phyloP scores from a whole-genome alignment of 2,888 invertebrate genomes.

The Agonum fuliginosum region DNA sequence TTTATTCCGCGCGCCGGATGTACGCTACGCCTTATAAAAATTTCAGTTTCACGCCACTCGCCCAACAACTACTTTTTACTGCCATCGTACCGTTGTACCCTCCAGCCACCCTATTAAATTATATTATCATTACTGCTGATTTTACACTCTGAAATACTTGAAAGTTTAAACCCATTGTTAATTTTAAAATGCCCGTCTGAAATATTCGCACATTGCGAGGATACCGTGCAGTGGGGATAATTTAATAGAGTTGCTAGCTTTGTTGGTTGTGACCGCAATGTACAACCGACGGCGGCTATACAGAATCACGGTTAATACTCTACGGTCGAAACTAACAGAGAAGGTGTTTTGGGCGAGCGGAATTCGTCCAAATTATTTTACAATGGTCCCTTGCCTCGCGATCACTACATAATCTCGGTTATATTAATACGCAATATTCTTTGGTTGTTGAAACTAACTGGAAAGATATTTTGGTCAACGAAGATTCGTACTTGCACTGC shows the following conservation, averaged over 20 bases:
- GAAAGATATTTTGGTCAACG: too few relatives aligned
- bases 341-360: background rate
- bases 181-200: background rate
- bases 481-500: too few relatives aligned
- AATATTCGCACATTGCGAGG: background rate
- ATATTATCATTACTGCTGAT: constrained; percentile 38
- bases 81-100: background rate
- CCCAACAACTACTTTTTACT: constrained; percentile 28
- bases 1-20: constrained; percentile 47
- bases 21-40: constrained; percentile 46
- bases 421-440: too few relatives aligned
- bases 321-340: background rate
- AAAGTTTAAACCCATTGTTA: constrained; percentile 1
- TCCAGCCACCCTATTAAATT: constrained; percentile 2
- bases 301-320: background rate
- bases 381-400: too few relatives aligned
- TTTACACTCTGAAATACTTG: constrained; percentile 8
- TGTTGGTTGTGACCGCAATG: constrained; percentile 2
- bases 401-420: too few relatives aligned
- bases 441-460: too few relatives aligned
- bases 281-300: background rate
- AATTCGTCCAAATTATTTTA: background rate
- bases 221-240: background rate
- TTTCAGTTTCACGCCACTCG: constrained; percentile 48
- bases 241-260: constrained; percentile 2